These are phyloP conservation scores for Drosophila meridionalis DNA, from an alignment of 2,888 invertebrate species.

Conservation along the genomic window DNA sequence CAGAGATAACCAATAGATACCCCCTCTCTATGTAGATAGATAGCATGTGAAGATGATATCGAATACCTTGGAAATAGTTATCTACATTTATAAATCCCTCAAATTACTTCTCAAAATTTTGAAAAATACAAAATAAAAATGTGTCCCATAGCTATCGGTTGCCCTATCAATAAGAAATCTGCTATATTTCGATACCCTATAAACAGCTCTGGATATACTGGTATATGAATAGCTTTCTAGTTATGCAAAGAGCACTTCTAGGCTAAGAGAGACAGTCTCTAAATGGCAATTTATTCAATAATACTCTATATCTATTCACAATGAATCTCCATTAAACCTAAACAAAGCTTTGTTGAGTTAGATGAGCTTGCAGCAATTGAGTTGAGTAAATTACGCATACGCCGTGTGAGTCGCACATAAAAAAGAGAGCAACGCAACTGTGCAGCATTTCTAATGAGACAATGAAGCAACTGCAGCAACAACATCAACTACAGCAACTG, in stretches of 20 bases:
- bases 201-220: neutral
- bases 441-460: conserved; percentile 29
- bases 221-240: neutral
- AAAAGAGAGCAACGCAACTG: conserved; percentile 18
- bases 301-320: too few species aligned
- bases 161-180: neutral
- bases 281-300: neutral
- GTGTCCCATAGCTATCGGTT: neutral
- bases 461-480: conserved; percentile 17
- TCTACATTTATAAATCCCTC: neutral
- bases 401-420: conserved; percentile 40
- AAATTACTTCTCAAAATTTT: too few species aligned
- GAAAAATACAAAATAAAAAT: too few species aligned
- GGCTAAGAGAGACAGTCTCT: neutral
- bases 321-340: neutral
- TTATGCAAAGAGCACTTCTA: too few species aligned
- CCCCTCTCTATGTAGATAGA: neutral
- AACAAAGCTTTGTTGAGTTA: neutral
- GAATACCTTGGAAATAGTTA: neutral
- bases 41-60: too few species aligned
- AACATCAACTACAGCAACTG: conserved; percentile 12
- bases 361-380: conserved; percentile 42
- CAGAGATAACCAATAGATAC: too few species aligned
- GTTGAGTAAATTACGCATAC: conserved; percentile 66
- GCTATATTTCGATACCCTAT: too few species aligned